Base-by-base conservation (phyloP, 2,113 vertebrate genomes). In the Corvus cornix region DNA sequence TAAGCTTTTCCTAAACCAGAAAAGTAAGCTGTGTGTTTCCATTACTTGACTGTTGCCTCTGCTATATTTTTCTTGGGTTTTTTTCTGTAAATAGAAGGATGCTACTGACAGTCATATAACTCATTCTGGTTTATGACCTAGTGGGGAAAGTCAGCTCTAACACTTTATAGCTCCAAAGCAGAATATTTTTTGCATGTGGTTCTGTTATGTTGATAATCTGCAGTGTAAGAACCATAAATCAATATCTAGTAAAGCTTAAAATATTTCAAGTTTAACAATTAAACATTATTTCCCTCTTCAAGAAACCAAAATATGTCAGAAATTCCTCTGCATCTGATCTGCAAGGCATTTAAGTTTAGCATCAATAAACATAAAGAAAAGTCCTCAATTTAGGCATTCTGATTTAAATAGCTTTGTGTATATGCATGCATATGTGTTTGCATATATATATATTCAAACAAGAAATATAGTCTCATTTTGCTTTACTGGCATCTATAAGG, bases 61-160 rank as follows among this genome's bases (percentile, higher is more conserved):
- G 58, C 33, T 82, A 9, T 70, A 89, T 66, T 93, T 94, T 95
- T 83, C 27, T 85, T 22, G 23, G 4, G 23, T 62, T 75, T 91
- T 41, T 86, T 75, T 69, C 75, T 78, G 35, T 88, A 91, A 90
- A 86, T 75, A 85, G 75, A 89, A 89, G 14, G 72, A 58, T 93
- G 48, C 44, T 90, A 44, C 70, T 91, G 91, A 68, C 67, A 82
- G 39, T 68, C 89, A 87, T 53, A 74, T 89, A 91, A 90, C 46
- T 95, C 60, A 83, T 91, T 90, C 73, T 91, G 24, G 35, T 89
- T 90, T 94, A 92, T 70, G 52, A 82, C 22, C 31, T 76, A 76
- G 63, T 5, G 13, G 55, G 52, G 69, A 52, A 93, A 94, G 69
- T 80, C 70, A 93, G 24, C 7, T 78, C 51, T 90, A 66, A 82